A percentile compares a stretch with the other conserved stretches of the same genome.
These are phyloP conservation scores for Cheirogaleus major DNA, from an alignment of 2,797 vertebrate species.

Conservation along the genomic window DNA sequence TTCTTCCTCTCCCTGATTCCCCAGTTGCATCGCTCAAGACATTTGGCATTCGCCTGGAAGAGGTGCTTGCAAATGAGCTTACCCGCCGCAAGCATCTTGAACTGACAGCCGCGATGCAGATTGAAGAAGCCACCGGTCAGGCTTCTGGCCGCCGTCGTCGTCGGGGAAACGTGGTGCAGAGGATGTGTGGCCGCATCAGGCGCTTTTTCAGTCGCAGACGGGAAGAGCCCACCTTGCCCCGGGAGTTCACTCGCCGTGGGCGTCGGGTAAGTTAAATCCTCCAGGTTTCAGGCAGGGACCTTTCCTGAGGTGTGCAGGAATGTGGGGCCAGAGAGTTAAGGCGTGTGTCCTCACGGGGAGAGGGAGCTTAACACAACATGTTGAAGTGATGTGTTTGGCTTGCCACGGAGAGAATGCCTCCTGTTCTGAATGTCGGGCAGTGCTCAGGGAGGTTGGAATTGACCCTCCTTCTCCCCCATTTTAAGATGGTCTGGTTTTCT, in stretches of 20 bases:
- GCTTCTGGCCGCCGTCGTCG: not conserved
- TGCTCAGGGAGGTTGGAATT: conserved; percentile 54
- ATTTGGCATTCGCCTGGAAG: conserved; percentile 91
- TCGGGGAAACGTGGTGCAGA: conserved; percentile 72
- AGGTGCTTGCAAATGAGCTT: conserved; percentile 91
- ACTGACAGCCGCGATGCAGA: conserved; percentile 53
- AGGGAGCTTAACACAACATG: not conserved
- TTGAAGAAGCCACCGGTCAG: conserved; percentile 38
- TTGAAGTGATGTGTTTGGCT: not conserved
- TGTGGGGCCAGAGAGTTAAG: not conserved
- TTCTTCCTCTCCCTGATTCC: conserved; percentile 9
- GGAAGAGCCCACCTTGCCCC: conserved; percentile 58
- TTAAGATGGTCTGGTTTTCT: conserved; percentile 31
- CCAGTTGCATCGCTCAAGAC: conserved; percentile 85
- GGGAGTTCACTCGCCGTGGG: conserved; percentile 76
- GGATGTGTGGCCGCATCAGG: conserved; percentile 67
- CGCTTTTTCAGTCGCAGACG: conserved; percentile 61
- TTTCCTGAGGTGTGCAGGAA: not conserved
- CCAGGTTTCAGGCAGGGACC: not conserved
- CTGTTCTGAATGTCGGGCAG: conserved; percentile 34
- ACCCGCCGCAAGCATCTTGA: conserved; percentile 75
- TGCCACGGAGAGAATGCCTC: conserved; percentile 15
- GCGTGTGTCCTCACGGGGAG: not conserved
- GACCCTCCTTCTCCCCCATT: conserved; percentile 81
- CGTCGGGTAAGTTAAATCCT: conserved; percentile 70